Evolutionary conservation across 1,140 invertebrate species (phyloP), one percentile per base, ranked within the genome.

Genomic region (Adoxophyes honmai): DNA sequence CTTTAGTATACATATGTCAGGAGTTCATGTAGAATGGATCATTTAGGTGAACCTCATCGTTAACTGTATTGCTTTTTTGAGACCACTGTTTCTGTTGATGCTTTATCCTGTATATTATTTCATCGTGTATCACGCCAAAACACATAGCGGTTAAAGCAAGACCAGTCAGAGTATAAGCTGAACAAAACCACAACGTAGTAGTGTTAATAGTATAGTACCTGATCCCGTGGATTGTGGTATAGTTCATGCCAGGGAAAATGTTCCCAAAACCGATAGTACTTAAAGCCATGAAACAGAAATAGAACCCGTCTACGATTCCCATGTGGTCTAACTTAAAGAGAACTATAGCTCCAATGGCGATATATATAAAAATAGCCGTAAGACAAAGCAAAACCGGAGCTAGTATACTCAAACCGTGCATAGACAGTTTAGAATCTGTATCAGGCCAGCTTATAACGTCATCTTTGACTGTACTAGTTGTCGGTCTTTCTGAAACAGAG

Each of bases 141-240:
- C 97, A 98, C 97, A 99, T 99, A 37, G 97, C 97, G 13, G 98
- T 97, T 53, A 99, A 89, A 0, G 98, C 96, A 92, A 99, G 94
- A 1, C 98, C 98, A 18, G 96, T 94, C 75, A 99, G 93, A 51
- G 99, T 95, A 85, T 99, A 99, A 44, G 97, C 92, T 21, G 97
- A 97, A 89, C 96, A 98, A 78, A 97, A 96, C 95, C 95, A 96
- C 52, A 96, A 90, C 7, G 94, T 94, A 8, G 90, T 85, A 36
- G 82, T 80, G 64, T 84, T 89, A 13, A 86, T 82, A 3, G 84
- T 84, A 55, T 89, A 87, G 61, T 89, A 87, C 58, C 84, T 78
- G 13, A 87, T 73, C 57, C 84, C 81, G 53, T 87, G 75, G 36
- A 89, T 74, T 9, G 93, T 93, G 5, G 93, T 93, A 64, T 92